Evolutionary conservation across 2,888 invertebrate species (phyloP).

Genomic region (Tipula lateralis): DNA sequence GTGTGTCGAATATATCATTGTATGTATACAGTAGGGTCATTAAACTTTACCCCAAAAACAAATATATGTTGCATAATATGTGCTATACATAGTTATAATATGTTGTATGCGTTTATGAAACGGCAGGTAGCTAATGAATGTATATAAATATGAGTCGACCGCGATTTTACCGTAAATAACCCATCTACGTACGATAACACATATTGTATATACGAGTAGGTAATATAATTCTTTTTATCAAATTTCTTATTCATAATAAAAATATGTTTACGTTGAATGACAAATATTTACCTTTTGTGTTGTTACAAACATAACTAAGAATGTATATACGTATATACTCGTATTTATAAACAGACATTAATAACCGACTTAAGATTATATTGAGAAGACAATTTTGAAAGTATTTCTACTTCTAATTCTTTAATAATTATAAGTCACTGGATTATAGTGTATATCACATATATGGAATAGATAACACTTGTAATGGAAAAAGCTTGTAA

Average conservation of each 20-base stretch:
- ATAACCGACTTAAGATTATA: neutral
- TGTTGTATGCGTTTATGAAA: too few species aligned
- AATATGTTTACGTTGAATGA: neutral
- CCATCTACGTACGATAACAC: neutral
- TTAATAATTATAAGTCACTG: too few species aligned
- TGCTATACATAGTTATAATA: neutral
- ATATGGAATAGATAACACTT: neutral
- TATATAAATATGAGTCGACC: neutral
- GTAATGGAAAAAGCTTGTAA: neutral
- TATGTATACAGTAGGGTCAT: neutral
- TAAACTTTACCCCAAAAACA: neutral
- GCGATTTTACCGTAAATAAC: neutral
- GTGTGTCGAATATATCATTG: neutral
- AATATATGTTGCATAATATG: neutral
- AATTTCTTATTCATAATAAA: neutral
- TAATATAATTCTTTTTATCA: neutral
- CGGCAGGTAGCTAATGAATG: neutral
- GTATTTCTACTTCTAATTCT: neutral
- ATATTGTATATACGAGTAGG: neutral
- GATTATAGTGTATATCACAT: neutral
- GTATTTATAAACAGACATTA: neutral
- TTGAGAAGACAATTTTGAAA: neutral
- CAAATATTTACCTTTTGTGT: neutral
- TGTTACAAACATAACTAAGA: neutral
- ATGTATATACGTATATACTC: too few species aligned